Evolutionary conservation across 1,140 invertebrate species (phyloP).

Genomic region (Drosophila busckii): DNA sequence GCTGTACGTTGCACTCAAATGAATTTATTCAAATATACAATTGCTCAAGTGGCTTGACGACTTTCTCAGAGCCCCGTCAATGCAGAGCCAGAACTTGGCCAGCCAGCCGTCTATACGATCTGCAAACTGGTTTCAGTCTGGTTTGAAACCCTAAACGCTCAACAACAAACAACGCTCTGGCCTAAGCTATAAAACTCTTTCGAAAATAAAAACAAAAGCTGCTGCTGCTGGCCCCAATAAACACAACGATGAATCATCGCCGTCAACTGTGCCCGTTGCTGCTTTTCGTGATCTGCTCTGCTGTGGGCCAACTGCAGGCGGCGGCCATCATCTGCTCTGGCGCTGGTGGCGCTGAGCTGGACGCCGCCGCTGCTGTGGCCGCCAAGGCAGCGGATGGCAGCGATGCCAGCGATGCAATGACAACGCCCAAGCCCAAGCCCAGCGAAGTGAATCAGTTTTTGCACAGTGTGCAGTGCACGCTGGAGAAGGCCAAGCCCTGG

Average conservation of each 20-base stretch:
- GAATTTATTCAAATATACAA: slow-evolving; percentile 1
- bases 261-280: not conserved
- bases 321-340: slow-evolving; percentile 53
- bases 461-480: slow-evolving; percentile 59
- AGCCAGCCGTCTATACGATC: slow-evolving; percentile 19
- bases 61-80: slow-evolving; percentile 42
- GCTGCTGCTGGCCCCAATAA: not conserved
- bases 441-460: slow-evolving; percentile 64
- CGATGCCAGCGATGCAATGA: slow-evolving; percentile 1
- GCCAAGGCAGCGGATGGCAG: not conserved
- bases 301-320: slow-evolving; percentile 22
- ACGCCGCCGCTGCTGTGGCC: slow-evolving; percentile 7
- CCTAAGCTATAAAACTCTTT: not conserved
- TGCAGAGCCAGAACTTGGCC: slow-evolving; percentile 49
- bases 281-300: slow-evolving; percentile 5
- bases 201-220: not conserved
- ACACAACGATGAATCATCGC: too few species aligned
- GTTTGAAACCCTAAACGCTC: slow-evolving; percentile 40
- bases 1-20: too few species aligned
- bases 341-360: slow-evolving; percentile 1
- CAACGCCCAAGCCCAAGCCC: slow-evolving; percentile 32
- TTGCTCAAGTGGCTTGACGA: slow-evolving; percentile 42
- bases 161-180: not conserved
- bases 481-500: slow-evolving; percentile 69
- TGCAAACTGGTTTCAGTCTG: slow-evolving; percentile 66